Evolutionary conservation across 37 sponge, comb jelly and placozoan genomes (phyloP).

Genomic region (Aphrocallistes beatrix): DNA sequence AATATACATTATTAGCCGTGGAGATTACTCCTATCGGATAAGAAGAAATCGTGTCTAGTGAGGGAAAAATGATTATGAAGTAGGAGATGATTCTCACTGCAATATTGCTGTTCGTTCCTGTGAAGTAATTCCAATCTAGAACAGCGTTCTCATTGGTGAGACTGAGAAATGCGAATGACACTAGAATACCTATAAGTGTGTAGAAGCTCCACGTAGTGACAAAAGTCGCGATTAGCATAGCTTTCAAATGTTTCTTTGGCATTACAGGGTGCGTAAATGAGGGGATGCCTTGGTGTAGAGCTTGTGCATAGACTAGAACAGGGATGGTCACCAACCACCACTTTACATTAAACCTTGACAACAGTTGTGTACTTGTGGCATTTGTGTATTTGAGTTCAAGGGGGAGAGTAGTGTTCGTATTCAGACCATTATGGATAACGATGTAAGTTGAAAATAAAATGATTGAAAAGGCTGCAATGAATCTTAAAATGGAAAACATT

Average conservation of each 20-base stretch:
- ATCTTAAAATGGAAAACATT: conserved; percentile 50
- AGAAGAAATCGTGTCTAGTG: conserved; percentile 72
- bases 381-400: not conserved
- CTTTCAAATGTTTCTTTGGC: conserved; percentile 39
- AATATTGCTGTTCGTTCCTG: not conserved
- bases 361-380: not conserved
- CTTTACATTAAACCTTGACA: conserved; percentile 33
- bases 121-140: conserved; percentile 49
- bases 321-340: conserved; percentile 60
- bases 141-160: conserved; percentile 49
- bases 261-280: conserved; percentile 54
- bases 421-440: not conserved
- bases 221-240: conserved; percentile 37
- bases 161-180: conserved; percentile 50
- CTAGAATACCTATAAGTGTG: conserved; percentile 47
- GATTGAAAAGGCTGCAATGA: conserved; percentile 44
- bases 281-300: conserved; percentile 66
- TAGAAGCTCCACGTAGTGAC: conserved; percentile 36
- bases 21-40: conserved; percentile 57
- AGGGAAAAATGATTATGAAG: conserved; percentile 71
- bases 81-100: conserved; percentile 52
- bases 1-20: conserved; percentile 56
- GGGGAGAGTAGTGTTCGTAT: not conserved
- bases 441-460: conserved; percentile 32
- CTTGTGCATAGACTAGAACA: conserved; percentile 56